Base-by-base conservation (phyloP, 2,113 vertebrate genomes). In the Gymnarchus niloticus region DNA sequence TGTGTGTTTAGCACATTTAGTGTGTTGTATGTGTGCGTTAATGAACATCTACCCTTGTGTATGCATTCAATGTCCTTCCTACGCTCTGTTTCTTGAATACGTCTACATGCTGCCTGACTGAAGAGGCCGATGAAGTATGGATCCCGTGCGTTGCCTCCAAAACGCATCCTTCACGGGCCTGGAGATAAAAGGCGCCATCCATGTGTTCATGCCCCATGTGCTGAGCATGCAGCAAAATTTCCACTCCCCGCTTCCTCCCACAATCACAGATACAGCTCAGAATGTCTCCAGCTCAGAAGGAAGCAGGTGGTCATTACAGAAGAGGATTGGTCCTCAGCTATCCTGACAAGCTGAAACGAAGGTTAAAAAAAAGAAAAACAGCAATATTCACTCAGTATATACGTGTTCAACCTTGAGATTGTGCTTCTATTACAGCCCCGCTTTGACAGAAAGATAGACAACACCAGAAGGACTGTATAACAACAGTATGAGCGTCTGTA, bases 381-480 rank as follows among this genome's bases (percentile, higher is more conserved):
- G 19, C 73, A 8, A 48, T 37, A 21, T 48, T 44, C 44, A 48
- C 65, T 78, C 46, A 78, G 41, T 46, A n/a, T 78, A 48, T 48
- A 78, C 44, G 44, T 78, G 44, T n/a, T 46, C 76, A 48, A 78
- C 44, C 76, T 48, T n/a, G 41, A 78, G 76, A 44, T 23, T 78
- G 44, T 23, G 76, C 6, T 48, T 78, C 14, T 48, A 78, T n/a
- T 21, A 78, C 76, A n/a, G 76, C 44, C 17, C 41, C 1, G 44
- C 46, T 44, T 48, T 48, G 44, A 78, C 76, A 78, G 41, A 78
- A 48, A 78, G 76, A 48, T 46, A 78, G 76, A 78, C 76, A 48
- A 37, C 73, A 14, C 76, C 44, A 10, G 6, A n/a, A 48, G 21
- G 76, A 48, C 41, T 73, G 76, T 37, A 78, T n/a, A 46, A 48